Percentiles rank a stretch among this genome's conserved stretches.
Conservation (phyloP, 2,113 vertebrate genomes). For the Eptesicus fuscus region DNA sequence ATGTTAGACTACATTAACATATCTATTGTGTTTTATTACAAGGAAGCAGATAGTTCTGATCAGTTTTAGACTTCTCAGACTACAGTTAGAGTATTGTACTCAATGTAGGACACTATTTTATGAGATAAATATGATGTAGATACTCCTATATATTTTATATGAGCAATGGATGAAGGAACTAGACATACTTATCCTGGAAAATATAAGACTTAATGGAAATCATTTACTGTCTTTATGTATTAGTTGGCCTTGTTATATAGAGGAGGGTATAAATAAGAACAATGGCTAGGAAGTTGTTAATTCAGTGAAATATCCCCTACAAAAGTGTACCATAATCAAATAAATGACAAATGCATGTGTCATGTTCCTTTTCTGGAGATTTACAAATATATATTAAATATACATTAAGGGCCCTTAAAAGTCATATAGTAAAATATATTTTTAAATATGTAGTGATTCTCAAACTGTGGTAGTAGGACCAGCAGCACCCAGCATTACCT, state of each 20-base stretch:
- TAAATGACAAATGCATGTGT: background rate
- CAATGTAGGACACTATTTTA: slow-evolving; percentile 8
- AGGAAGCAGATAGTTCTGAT: background rate
- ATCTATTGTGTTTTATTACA: slow-evolving; percentile 26
- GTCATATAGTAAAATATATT: background rate
- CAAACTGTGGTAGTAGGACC: background rate
- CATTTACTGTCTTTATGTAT: background rate
- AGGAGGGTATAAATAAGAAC: background rate
- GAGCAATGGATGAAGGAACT: background rate
- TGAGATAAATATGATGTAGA: background rate
- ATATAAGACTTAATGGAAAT: background rate
- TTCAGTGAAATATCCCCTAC: background rate
- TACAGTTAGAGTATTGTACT: background rate
- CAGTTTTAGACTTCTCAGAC: background rate
- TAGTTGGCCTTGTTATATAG: background rate
- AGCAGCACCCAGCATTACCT: background rate
- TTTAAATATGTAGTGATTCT: background rate
- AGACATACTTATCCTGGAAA: background rate
- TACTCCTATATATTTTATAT: background rate
- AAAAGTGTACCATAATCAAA: background rate
- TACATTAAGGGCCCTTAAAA: background rate
- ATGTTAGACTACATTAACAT: slow-evolving; percentile 1
- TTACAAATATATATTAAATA: background rate
- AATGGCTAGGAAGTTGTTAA: background rate
- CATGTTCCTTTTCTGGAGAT: background rate